Conservation (phyloP, 2,797 vertebrate genomes). For the Hydrolagus colliei region DNA sequence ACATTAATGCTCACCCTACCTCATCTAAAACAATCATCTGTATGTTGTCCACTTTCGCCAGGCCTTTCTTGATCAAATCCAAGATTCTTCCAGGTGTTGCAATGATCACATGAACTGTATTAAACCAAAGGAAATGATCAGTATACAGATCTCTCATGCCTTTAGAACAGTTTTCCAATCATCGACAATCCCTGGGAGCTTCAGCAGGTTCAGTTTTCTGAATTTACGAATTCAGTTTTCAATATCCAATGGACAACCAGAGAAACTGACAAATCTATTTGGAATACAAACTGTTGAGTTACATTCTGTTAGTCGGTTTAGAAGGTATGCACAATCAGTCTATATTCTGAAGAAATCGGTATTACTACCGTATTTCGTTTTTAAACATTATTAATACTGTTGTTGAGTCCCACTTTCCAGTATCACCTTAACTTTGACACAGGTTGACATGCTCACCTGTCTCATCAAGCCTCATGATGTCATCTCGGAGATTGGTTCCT, state of each 20-base stretch:
- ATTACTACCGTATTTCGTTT: no score
- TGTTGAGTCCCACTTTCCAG: not conserved
- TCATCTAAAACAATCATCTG: conserved; percentile 98
- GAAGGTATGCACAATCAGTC: not conserved
- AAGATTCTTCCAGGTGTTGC: conserved; percentile 96
- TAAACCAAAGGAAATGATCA: not conserved
- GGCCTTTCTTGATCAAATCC: conserved; percentile 98
- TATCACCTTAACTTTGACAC: not conserved
- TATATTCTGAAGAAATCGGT: not conserved
- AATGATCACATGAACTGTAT: conserved; percentile 89
- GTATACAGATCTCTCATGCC: no score
- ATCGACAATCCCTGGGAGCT: no score
- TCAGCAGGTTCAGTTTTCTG: no score
- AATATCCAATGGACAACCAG: no score
- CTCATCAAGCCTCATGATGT: conserved; percentile 98
- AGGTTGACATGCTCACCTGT: conserved; percentile 64
- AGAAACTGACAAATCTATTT: no score
- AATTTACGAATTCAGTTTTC: no score
- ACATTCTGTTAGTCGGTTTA: no score
- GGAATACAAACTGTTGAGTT: no score
- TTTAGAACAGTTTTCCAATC: no score
- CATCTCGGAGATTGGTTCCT: conserved; percentile 95
- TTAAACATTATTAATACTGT: no score
- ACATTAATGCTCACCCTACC: conserved; percentile 55
- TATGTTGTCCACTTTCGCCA: conserved; percentile 93